These are phyloP conservation scores for Prunella himalayana DNA, from an alignment of 2,113 vertebrate species.

Conservation along the genomic window DNA sequence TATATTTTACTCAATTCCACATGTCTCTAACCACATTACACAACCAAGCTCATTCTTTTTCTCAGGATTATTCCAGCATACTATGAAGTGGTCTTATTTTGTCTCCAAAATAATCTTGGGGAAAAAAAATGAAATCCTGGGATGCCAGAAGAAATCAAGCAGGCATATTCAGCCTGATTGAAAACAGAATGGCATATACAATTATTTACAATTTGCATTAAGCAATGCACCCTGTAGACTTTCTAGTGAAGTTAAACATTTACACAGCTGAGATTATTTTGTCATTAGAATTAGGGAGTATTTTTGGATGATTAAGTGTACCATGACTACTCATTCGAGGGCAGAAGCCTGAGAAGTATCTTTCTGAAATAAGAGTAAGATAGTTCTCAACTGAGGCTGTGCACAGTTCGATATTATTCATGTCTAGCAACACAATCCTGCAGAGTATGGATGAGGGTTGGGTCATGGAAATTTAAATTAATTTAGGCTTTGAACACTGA, in stretches of 20 bases:
- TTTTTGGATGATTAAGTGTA: neutral
- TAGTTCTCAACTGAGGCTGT: neutral
- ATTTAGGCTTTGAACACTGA: neutral
- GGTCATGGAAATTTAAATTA: neutral
- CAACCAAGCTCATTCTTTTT: neutral
- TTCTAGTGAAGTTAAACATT: neutral
- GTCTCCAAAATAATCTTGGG: neutral
- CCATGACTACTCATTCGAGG: neutral
- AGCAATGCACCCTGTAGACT: neutral
- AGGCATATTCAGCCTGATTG: neutral
- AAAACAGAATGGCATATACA: neutral
- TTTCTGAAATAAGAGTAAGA: neutral
- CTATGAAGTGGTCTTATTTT: neutral
- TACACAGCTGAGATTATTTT: neutral
- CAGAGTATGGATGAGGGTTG: neutral
- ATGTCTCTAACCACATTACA: neutral
- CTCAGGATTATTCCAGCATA: neutral
- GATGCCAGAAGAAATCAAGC: neutral
- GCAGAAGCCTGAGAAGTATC: neutral
- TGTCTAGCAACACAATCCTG: neutral
- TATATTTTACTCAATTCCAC: neutral
- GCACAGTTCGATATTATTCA: neutral
- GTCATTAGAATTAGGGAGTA: neutral
- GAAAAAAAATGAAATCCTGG: neutral
- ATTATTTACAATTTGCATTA: neutral